A percentile compares a stretch with the other conserved stretches of the same genome.
phyloP scores from a whole-genome alignment of 1,140 invertebrate genomes.

The Caerostris extrusa region DNA sequence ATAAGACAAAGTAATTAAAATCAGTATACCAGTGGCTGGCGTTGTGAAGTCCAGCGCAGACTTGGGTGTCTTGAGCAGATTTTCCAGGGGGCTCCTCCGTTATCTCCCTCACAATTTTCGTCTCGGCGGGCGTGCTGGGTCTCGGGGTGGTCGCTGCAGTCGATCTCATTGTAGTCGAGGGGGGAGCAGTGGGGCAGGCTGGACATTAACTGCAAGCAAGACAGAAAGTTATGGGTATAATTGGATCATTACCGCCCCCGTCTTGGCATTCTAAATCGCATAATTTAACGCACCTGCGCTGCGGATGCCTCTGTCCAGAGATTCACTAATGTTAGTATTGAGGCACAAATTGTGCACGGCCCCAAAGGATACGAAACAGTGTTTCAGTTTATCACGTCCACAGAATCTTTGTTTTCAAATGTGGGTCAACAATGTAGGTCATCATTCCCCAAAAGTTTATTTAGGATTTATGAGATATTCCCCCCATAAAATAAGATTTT shows the following conservation, averaged over 20 bases:
- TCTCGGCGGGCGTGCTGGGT: constrained; percentile 76
- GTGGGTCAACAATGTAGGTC: no score
- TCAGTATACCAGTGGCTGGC: background rate
- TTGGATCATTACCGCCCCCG: constrained; percentile 19
- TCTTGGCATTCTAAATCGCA: constrained; percentile 14
- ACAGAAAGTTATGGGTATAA: constrained; percentile 42
- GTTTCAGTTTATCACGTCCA: background rate
- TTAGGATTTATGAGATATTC: no score
- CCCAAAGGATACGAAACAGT: background rate
- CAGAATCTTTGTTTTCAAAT: background rate
- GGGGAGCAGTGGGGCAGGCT: background rate
- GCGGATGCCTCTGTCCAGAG: background rate
- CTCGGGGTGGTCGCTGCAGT: constrained; percentile 75
- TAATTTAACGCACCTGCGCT: background rate
- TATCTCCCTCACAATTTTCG: constrained; percentile 77
- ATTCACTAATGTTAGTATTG: background rate
- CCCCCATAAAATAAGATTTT: no score
- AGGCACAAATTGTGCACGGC: background rate
- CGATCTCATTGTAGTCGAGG: constrained; percentile 75
- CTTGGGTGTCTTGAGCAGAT: constrained; percentile 65
- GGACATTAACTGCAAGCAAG: constrained; percentile 61
- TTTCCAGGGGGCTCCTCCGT: constrained; percentile 75
- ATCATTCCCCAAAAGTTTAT: no score
- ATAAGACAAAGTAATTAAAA: no score
- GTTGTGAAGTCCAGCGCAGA: constrained; percentile 72